Evolutionary conservation across 2,797 vertebrate genomes (phyloP).

Genomic region (Clarias platycephalus): DNA sequence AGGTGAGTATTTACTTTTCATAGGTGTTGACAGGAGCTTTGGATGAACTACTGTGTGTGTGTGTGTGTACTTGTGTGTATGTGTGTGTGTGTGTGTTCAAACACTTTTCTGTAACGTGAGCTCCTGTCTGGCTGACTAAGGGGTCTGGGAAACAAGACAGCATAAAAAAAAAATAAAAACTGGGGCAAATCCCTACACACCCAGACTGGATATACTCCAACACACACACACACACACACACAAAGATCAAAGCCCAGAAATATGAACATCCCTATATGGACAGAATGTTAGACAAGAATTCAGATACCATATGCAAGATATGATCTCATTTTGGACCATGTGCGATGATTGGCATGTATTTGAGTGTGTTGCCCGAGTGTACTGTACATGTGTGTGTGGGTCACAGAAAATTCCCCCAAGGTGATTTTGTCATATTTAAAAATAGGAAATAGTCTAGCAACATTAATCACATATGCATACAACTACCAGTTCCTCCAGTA

Average conservation of each 20-base stretch:
- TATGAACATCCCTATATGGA: conserved; percentile 32
- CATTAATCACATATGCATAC: neutral
- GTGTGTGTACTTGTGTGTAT: conserved; percentile 25
- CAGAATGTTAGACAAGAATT: conserved; percentile 47
- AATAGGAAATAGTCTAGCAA: neutral
- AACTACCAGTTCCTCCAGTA: conserved; percentile 1
- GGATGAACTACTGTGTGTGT: neutral
- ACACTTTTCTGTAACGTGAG: conserved; percentile 45
- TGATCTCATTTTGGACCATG: conserved; percentile 37
- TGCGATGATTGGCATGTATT: conserved; percentile 12
- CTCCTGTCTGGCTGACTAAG: conserved; percentile 19
- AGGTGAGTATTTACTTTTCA: conserved; percentile 2
- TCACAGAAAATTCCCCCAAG: neutral
- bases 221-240: conserved; percentile 20
- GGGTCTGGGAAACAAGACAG: conserved; percentile 26
- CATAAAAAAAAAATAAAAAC: conserved; percentile 21
- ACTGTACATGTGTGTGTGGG: neutral
- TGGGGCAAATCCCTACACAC: conserved; percentile 30
- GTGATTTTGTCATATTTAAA: neutral
- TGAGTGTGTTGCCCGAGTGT: neutral
- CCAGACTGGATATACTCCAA: conserved; percentile 29
- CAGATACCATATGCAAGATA: conserved; percentile 33
- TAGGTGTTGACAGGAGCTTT: conserved; percentile 20
- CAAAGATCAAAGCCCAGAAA: conserved; percentile 31
- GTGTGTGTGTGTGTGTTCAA: conserved; percentile 5